Evolutionary conservation across 2,113 vertebrate genomes (phyloP), one percentile per base, ranked within the genome.

Genomic region (Rynchops niger): DNA sequence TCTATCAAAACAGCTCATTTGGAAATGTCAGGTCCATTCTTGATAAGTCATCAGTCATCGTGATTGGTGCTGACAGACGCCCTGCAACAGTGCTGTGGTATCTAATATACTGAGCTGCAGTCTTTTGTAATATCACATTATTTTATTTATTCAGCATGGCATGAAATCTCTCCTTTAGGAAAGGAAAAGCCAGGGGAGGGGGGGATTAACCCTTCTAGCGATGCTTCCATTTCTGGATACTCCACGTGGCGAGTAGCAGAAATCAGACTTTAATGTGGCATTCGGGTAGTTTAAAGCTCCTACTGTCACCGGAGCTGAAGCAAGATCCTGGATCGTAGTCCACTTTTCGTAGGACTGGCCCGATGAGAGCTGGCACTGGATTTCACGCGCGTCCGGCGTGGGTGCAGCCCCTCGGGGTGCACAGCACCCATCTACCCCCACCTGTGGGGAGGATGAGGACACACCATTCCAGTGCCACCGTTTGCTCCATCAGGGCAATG

Each of bases 1-100:
- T 97, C 97, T 97, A 95, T 98, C 98, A 95, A 95, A 98, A 89
- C 95, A 97, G 97, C 94, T 95, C 92, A 84, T 98, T 97, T 97
- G 97, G 97, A 96, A 95, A 97, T 55, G 97, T 97, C 97, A 96
- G 88, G 85, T 95, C 96, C 94, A 50, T 93, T 97, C 95, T 76
- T 97, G 98, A 96, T 87, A 94, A 97, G 96, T 84, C 96, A 95
- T 98, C 97, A 76, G 90, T 98, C 97, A 97, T 11, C 11, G 27
- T 56, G 94, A 95, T 95, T 32, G 74, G 23, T 55, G 96, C 97
- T 93, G 98, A 95, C 97, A 97, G 97, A 82, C 23, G 58, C 74
- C 34, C 81, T 49, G 82, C 71, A 56, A 49, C 90, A 12, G 25
- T 25, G 72, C 55, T 70, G 76, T 36, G 86, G 66, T 78, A 49